Conservation (phyloP, 2,113 vertebrate genomes). For the Eonycteris spelaea region DNA sequence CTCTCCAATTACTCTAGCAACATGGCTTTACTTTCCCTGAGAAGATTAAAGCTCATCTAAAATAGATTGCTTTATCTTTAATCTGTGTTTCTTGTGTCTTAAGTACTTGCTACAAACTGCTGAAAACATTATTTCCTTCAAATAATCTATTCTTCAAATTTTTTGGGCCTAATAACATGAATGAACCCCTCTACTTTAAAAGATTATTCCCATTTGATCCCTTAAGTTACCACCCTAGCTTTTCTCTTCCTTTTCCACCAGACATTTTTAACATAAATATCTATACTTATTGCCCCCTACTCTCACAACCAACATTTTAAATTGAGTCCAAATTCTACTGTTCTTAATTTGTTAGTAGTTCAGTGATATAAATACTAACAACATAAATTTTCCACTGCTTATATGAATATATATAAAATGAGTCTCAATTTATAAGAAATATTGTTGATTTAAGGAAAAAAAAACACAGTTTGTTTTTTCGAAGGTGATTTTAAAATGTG, state of each 20-base stretch:
- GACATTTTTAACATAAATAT: neutral
- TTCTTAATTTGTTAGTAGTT: neutral
- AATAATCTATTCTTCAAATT: neutral
- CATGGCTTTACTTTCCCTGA: neutral
- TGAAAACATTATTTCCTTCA: neutral
- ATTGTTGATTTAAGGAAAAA: neutral
- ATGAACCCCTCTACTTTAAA: neutral
- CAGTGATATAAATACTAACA: neutral
- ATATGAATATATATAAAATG: neutral
- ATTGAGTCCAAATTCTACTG: neutral
- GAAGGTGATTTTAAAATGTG: neutral
- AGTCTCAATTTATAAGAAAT: neutral
- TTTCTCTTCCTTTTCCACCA: neutral
- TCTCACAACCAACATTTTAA: neutral
- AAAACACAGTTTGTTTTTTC: too few relatives aligned
- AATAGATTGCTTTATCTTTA: neutral
- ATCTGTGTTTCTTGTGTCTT: neutral
- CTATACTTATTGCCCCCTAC: too few relatives aligned
- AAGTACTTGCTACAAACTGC: neutral
- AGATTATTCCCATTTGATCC: neutral
- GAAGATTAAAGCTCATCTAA: neutral
- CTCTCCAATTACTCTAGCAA: too few relatives aligned
- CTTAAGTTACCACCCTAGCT: neutral
- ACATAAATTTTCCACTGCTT: neutral
- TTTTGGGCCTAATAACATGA: neutral